phyloP scores from a whole-genome alignment of 2,113 vertebrate species.

The Leucopsar rothschildi region DNA sequence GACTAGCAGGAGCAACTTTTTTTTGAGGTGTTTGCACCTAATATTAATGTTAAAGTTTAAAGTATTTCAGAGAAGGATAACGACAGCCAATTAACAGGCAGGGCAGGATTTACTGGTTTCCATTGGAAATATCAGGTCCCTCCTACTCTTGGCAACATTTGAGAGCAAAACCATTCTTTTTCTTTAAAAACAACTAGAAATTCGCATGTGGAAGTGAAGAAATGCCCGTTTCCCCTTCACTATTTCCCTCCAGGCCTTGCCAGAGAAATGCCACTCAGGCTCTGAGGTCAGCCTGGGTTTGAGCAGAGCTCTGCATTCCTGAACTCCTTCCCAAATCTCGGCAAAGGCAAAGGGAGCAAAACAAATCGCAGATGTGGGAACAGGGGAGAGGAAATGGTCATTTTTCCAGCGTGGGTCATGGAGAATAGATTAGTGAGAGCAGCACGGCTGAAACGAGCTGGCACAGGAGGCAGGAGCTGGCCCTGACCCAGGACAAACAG shows the following conservation, averaged over 20 bases:
- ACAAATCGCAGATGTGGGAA: conserved; percentile 58
- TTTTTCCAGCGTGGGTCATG: conserved; percentile 54
- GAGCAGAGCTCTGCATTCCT: background rate
- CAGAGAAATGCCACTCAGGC: background rate
- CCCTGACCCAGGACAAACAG: conserved; percentile 36
- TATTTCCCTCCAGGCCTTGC: background rate
- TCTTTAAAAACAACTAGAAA: background rate
- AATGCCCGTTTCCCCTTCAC: background rate
- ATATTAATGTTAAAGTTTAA: background rate
- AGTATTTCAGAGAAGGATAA: background rate
- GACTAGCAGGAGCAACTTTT: background rate
- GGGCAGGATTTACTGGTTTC: conserved; percentile 12
- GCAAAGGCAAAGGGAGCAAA: conserved; percentile 29
- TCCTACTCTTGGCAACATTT: background rate
- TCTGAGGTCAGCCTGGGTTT: background rate
- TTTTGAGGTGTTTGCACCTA: conserved; percentile 43
- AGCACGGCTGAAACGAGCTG: background rate
- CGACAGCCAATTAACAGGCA: background rate
- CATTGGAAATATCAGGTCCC: background rate
- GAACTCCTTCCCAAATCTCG: conserved; percentile 26
- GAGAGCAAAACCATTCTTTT: background rate
- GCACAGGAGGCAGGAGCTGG: conserved; percentile 27
- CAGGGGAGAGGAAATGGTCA: conserved; percentile 46
- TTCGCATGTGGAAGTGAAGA: background rate
- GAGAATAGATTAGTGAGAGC: conserved; percentile 37